These are phyloP conservation scores for Lasioglossum albipes DNA, from an alignment of 1,140 invertebrate species.

Conservation along the genomic window DNA sequence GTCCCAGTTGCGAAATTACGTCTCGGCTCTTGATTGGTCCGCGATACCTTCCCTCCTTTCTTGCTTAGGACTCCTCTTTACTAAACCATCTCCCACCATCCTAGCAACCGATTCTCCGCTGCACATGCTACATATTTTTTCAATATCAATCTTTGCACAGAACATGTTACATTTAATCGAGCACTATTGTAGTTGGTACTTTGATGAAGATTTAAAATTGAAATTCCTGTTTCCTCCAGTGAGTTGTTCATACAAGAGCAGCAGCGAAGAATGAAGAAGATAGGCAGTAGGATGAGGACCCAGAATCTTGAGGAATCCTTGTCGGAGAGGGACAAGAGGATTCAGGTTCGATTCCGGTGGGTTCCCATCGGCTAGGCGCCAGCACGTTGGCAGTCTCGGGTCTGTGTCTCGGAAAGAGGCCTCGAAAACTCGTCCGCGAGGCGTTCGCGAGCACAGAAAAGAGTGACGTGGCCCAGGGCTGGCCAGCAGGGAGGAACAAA, in stretches of 20 bases:
- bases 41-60: not conserved
- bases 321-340: not conserved
- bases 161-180: too few species aligned
- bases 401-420: constrained; percentile 4
- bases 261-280: too few species aligned
- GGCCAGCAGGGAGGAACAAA: constrained; percentile 26
- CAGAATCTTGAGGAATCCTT: not conserved
- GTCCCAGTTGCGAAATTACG: constrained; percentile 20
- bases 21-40: not conserved
- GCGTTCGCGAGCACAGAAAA: constrained; percentile 20
- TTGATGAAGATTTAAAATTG: too few species aligned
- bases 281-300: too few species aligned
- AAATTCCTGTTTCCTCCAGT: too few species aligned
- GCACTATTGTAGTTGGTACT: too few species aligned
- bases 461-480: constrained; percentile 55
- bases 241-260: too few species aligned
- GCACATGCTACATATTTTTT: too few species aligned
- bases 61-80: not conserved
- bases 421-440: constrained; percentile 48
- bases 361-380: constrained; percentile 35
- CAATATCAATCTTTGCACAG: too few species aligned
- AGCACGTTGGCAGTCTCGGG: not conserved
- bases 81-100: too few species aligned
- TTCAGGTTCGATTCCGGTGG: not conserved
- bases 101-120: too few species aligned